These are phyloP conservation scores for Herpetotheres cachinnans DNA, from an alignment of 2,113 vertebrate species.

Conservation along the genomic window DNA sequence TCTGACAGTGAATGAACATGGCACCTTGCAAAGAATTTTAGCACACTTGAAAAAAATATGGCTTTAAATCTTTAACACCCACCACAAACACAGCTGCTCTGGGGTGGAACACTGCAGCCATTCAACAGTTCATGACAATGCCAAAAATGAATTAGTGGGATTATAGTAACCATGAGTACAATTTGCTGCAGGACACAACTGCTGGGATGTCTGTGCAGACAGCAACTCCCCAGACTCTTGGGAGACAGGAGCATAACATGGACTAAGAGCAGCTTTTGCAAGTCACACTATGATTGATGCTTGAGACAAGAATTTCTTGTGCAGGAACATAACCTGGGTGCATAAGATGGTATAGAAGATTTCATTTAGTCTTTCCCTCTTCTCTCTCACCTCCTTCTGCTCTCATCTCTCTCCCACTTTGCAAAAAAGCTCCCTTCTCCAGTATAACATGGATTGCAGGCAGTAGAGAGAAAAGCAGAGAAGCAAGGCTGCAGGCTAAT, in stretches of 20 bases:
- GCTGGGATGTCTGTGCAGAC: not conserved
- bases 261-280: not conserved
- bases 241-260: not conserved
- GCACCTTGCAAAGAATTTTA: not conserved
- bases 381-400: not conserved
- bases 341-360: not conserved
- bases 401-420: not conserved
- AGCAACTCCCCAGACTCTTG: not conserved
- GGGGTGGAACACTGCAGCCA: not conserved
- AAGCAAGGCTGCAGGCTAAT: not conserved
- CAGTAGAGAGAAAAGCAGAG: not conserved
- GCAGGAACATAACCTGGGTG: not conserved
- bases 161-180: not conserved
- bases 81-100: not conserved
- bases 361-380: not conserved
- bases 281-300: not conserved
- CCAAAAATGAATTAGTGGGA: not conserved
- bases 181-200: not conserved
- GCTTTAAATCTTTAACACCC: not conserved
- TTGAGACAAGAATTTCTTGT: not conserved
- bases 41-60: not conserved
- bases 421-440: not conserved
- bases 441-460: not conserved
- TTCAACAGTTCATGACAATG: not conserved
- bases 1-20: not conserved